Evolutionary conservation across 1,140 invertebrate genomes (phyloP).

Genomic region (Aleiodes sp.): DNA sequence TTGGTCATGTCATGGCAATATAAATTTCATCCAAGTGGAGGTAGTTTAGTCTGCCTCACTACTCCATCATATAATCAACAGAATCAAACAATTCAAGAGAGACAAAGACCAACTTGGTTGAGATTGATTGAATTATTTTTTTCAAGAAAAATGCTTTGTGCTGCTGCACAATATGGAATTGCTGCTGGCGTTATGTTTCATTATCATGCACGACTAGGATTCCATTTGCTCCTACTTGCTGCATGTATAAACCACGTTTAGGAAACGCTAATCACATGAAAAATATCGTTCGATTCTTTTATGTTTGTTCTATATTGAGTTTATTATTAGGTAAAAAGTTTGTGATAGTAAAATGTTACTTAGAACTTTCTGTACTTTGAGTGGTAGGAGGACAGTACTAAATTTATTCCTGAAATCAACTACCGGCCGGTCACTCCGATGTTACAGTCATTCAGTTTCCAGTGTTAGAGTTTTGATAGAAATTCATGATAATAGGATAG

Average conservation of each 20-base stretch:
- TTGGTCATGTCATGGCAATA: conserved; percentile 44
- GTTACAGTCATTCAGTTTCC: conserved; percentile 13
- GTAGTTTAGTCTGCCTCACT: conserved; percentile 30
- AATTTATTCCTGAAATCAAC: neutral
- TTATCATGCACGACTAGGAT: conserved; percentile 40
- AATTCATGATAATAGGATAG: conserved; percentile 26
- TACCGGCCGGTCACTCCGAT: neutral
- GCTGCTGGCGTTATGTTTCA: conserved; percentile 45
- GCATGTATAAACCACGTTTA: conserved; percentile 43
- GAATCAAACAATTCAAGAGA: conserved; percentile 19
- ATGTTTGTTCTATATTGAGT: neutral
- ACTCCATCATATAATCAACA: conserved; percentile 15
- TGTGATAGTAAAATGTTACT: conserved; percentile 7
- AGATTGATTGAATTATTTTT: conserved; percentile 47
- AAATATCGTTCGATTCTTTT: neutral
- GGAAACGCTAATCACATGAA: conserved; percentile 12
- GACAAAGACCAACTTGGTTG: conserved; percentile 41
- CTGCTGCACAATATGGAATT: conserved; percentile 42
- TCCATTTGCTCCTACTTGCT: conserved; percentile 45
- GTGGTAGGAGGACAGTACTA: neutral
- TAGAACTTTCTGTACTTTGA: conserved; percentile 14
- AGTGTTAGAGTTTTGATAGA: conserved; percentile 23
- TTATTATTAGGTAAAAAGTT: neutral
- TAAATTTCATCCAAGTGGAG: conserved; percentile 31
- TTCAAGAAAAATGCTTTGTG: conserved; percentile 45